Evolutionary conservation across 2,888 invertebrate species (phyloP), one percentile per base, ranked within the genome.

Genomic region (Thalpophila matura): DNA sequence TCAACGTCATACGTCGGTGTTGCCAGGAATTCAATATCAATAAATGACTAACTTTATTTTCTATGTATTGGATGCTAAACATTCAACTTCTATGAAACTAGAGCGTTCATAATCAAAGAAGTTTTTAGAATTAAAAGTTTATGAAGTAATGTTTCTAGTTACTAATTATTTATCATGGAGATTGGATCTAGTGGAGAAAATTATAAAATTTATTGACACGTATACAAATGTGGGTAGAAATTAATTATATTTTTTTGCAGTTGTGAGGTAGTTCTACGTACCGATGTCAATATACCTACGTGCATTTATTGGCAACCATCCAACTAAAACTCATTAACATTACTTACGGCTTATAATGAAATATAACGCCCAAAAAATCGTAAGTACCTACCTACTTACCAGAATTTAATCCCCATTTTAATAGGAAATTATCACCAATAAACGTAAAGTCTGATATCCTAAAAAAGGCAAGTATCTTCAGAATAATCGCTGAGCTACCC

Each of bases 1-100:
- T 60, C 46, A 45, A 51, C 38, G 43, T 59, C 46, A 37, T 3
- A 22, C 10, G n/a, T 45, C n/a, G 16, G 29, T 59, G 29, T 45
- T 54, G 29, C 12, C 38, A 33, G 22, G n/a, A 27, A 40, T 50
- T 24, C 4, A 14, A 40, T 47, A 51, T 26, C 35, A 55, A 37
- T 68, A 38, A 31, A 55, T 40, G 46, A 35, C 7, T 10, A 14
- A 1, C 20, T 1, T n/a, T 22, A 27, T 45, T 26, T 45, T 20
- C 16, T 24, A 40, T 40, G 22, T 53, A 1, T 47, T 33, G 4
- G n/a, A 6, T 14, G 7, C 10, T 20, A 16, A 12, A 3, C 4
- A 31, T 35, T 7, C 0, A 54, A 14, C 53, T 9, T 53, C 5
- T 31, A 18, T 18, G 14, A 3, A 33, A 24, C 5, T 9, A 12